A percentile compares a stretch with the other conserved stretches of the same genome.
Conservation (phyloP, 2,888 invertebrate genomes). For the Nasonia oneida region DNA sequence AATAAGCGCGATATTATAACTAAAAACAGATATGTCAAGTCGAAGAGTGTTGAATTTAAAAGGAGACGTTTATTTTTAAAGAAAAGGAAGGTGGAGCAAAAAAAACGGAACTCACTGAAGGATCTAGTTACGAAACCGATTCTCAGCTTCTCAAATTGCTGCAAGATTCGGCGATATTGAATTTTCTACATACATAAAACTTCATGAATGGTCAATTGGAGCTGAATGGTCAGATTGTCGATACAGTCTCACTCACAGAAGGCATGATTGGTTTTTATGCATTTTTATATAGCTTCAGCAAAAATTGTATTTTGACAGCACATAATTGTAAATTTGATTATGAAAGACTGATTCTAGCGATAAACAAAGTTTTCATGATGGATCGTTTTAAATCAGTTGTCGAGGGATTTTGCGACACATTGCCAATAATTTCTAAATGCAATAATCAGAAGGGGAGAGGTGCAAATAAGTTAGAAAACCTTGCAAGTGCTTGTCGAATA, state of each 20-base stretch:
- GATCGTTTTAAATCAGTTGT: constrained; percentile 46
- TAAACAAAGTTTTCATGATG: constrained; percentile 38
- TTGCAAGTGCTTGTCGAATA: constrained; percentile 1
- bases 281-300: constrained; percentile 49
- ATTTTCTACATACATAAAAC: neutral
- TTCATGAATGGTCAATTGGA: neutral
- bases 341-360: constrained; percentile 38
- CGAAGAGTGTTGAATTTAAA: no score
- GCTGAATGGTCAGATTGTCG: constrained; percentile 39
- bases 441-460: constrained; percentile 34
- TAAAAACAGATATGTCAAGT: no score
- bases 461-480: constrained; percentile 38
- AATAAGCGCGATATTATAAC: no score
- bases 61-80: no score
- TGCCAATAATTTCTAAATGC: constrained; percentile 32
- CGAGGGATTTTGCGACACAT: constrained; percentile 55
- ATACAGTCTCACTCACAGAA: constrained; percentile 34
- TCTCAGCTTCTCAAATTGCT: no score
- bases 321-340: constrained; percentile 58
- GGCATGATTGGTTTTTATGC: constrained; percentile 49
- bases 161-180: no score
- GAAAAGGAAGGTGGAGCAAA: no score
- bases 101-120: no score
- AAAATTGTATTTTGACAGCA: constrained; percentile 48
- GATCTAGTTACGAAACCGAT: no score